Conservation (phyloP, 2,888 invertebrate species). For the Galeopsomyia nigrocyanea region DNA sequence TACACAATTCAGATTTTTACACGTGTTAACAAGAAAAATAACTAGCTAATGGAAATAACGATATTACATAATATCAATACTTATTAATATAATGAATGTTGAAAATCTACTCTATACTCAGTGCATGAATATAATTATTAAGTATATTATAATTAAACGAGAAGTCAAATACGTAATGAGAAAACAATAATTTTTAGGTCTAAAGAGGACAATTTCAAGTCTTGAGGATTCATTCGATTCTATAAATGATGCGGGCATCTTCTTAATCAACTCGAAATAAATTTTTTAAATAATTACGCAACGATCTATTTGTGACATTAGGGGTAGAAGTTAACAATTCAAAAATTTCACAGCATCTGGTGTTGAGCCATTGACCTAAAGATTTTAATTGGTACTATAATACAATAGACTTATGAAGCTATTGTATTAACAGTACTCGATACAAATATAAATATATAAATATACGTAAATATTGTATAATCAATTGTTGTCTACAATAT, state of each 20-base stretch:
- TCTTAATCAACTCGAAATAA: slow-evolving; percentile 33
- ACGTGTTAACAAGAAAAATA: neutral
- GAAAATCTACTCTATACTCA: slow-evolving; percentile 19
- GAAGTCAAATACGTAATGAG: slow-evolving; percentile 40
- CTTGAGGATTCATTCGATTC: slow-evolving; percentile 34
- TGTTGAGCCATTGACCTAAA: neutral
- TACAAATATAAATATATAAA: slow-evolving; percentile 45
- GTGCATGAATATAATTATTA: slow-evolving; percentile 14
- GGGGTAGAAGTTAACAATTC: slow-evolving; percentile 25
- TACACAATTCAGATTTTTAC: slow-evolving; percentile 38
- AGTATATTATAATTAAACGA: slow-evolving; percentile 7
- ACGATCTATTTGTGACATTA: neutral
- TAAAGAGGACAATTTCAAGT: slow-evolving; percentile 33
- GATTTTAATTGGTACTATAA: slow-evolving; percentile 45
- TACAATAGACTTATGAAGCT: slow-evolving; percentile 32
- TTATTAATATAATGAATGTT: slow-evolving; percentile 39
- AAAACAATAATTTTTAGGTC: slow-evolving; percentile 49
- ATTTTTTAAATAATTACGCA: neutral
- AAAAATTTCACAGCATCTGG: slow-evolving; percentile 24
- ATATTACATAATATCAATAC: slow-evolving; percentile 7
- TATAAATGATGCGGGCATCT: slow-evolving; percentile 48
- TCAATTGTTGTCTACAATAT: slow-evolving; percentile 68
- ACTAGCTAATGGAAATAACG: neutral
- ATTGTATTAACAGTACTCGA: slow-evolving; percentile 54
- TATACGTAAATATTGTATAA: slow-evolving; percentile 60